phyloP scores from a whole-genome alignment of 2,113 vertebrate genomes.

The Heterochromis multidens region DNA sequence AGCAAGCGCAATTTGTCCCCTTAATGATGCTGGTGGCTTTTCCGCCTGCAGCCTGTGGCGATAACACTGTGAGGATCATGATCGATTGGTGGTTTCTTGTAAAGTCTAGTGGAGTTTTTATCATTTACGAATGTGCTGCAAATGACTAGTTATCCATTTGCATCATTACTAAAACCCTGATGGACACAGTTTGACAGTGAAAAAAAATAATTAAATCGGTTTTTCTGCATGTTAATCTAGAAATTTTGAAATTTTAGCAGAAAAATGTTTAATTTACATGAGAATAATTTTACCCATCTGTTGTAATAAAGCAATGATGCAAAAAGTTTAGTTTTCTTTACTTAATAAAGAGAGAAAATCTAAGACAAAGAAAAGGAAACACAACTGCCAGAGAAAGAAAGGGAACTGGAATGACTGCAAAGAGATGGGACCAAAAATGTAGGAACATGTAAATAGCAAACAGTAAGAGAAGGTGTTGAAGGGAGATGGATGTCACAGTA shows the following conservation, averaged over 20 bases:
- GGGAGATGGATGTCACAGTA: neutral
- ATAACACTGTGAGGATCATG: neutral
- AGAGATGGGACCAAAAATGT: neutral
- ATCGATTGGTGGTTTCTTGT: neutral
- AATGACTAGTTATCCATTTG: neutral
- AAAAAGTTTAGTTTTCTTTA: neutral
- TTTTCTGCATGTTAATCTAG: neutral
- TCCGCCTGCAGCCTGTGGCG: neutral
- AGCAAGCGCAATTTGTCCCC: neutral
- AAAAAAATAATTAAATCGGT: too few species aligned
- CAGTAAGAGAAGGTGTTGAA: neutral
- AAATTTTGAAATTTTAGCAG: neutral
- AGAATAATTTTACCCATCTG: neutral
- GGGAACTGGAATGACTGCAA: neutral
- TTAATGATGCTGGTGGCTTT: neutral
- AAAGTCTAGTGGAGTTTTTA: neutral
- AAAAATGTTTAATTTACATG: neutral
- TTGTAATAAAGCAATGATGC: neutral
- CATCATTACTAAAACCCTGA: neutral
- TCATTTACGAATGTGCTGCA: neutral
- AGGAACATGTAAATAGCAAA: neutral
- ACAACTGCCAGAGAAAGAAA: neutral
- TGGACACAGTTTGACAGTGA: too few species aligned
- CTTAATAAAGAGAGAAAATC: neutral
- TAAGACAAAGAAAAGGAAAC: neutral